These are phyloP conservation scores for Epistrophe grossulariae DNA, from an alignment of 2,888 invertebrate species.

Conservation along the genomic window DNA sequence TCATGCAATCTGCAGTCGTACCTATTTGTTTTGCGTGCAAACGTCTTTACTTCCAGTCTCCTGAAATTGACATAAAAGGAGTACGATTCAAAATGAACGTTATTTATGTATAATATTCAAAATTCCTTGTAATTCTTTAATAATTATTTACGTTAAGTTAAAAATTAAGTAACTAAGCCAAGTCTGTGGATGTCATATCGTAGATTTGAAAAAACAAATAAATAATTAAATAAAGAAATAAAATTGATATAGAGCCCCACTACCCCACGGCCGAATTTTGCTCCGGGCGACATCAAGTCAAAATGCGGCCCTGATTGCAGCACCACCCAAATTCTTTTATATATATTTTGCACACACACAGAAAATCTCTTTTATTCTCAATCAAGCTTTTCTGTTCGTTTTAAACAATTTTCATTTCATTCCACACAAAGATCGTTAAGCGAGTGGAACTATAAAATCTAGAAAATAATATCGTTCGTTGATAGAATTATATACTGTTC, in stretches of 20 bases:
- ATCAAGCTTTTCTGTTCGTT: constrained; percentile 24
- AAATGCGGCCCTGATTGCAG: neutral
- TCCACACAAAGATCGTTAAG: constrained; percentile 27
- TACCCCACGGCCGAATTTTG: neutral
- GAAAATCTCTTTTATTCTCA: constrained; percentile 28
- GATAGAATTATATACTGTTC: constrained; percentile 29
- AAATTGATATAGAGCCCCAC: neutral
- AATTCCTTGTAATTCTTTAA: too few species aligned
- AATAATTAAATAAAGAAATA: too few species aligned
- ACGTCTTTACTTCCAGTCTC: too few species aligned
- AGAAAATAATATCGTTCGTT: neutral
- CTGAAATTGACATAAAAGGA: neutral
- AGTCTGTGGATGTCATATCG: too few species aligned
- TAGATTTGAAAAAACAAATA: too few species aligned
- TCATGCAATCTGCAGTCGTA: too few species aligned
- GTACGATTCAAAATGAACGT: too few species aligned
- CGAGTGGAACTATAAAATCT: constrained; percentile 14
- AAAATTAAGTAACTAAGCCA: too few species aligned
- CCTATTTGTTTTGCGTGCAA: too few species aligned
- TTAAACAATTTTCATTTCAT: constrained; percentile 42
- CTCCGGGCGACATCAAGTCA: too few species aligned
- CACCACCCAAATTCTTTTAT: neutral
- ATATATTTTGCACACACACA: neutral
- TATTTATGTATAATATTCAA: too few species aligned
- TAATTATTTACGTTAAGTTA: too few species aligned